phyloP scores from a whole-genome alignment of 1,140 invertebrate genomes.

The Halyomorpha halys region DNA sequence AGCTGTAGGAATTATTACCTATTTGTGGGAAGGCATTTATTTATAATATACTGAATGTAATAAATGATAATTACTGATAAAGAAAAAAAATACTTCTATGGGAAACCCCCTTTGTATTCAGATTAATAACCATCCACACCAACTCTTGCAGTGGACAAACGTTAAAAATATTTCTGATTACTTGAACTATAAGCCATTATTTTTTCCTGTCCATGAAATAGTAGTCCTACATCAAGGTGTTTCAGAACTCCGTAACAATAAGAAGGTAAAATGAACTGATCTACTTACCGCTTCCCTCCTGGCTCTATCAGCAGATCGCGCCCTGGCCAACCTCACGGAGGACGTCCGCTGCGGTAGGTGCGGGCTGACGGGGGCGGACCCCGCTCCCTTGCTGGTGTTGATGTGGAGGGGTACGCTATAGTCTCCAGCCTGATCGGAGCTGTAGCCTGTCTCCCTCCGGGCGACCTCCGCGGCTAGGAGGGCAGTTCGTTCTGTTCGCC shows the following conservation, averaged over 20 bases:
- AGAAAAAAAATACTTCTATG: too few species aligned
- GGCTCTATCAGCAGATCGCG: not conserved
- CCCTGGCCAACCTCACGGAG: conserved; percentile 35
- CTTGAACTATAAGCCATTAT: too few species aligned
- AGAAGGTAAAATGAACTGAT: not conserved
- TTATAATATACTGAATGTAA: too few species aligned
- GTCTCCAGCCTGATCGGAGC: conserved; percentile 58
- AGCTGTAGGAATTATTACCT: too few species aligned
- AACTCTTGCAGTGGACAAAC: too few species aligned
- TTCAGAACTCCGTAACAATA: not conserved
- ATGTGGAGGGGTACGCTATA: conserved; percentile 54
- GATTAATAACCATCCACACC: too few species aligned
- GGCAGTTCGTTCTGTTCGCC: conserved; percentile 46
- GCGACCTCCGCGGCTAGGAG: conserved; percentile 38
- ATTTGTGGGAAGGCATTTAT: too few species aligned
- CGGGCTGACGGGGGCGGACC: conserved; percentile 45
- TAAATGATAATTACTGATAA: too few species aligned
- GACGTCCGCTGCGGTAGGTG: conserved; percentile 48
- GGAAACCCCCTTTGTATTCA: too few species aligned
- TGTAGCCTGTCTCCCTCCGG: conserved; percentile 58
- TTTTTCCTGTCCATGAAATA: too few species aligned
- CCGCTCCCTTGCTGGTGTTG: conserved; percentile 40
- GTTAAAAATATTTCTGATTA: too few species aligned
- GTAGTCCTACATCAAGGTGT: too few species aligned
- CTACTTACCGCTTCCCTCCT: conserved; percentile 4